Percentiles rank a stretch among this genome's conserved stretches.
phyloP scores from a whole-genome alignment of 2,888 invertebrate genomes.

The Hipparchia sbordonii region DNA sequence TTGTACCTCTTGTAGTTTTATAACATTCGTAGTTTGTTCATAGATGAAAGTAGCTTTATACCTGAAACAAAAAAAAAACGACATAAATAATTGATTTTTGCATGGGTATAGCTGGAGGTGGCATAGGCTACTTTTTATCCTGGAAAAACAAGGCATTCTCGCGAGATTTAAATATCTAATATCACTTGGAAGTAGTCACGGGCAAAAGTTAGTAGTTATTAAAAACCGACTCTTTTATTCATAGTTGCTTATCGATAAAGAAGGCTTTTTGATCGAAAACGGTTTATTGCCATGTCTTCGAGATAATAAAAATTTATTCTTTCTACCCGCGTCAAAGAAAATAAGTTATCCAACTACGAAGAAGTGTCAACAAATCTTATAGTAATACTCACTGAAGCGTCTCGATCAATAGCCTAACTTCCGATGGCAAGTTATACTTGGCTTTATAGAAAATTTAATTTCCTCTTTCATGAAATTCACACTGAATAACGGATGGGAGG shows the following conservation, averaged over 20 bases:
- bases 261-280: too few species aligned
- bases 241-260: too few species aligned
- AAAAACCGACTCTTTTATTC: too few species aligned
- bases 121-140: too few species aligned
- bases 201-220: too few species aligned
- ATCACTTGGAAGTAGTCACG: too few species aligned
- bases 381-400: conserved; percentile 30
- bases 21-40: not conserved
- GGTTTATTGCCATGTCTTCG: too few species aligned
- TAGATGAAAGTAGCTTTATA: not conserved
- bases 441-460: conserved; percentile 64
- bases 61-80: conserved; percentile 9
- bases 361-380: conserved; percentile 22
- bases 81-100: not conserved
- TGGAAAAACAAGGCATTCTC: too few species aligned
- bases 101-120: not conserved
- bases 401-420: conserved; percentile 41
- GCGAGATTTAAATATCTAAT: too few species aligned
- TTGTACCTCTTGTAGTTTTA: not conserved
- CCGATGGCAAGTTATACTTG: conserved; percentile 45
- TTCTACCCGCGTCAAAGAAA: not conserved
- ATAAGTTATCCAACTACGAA: not conserved
- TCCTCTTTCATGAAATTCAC: conserved; percentile 56
- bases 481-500: conserved; percentile 46
- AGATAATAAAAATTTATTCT: not conserved